Base-by-base conservation (phyloP, 2,113 vertebrate genomes). In the Carassius gibelio region DNA sequence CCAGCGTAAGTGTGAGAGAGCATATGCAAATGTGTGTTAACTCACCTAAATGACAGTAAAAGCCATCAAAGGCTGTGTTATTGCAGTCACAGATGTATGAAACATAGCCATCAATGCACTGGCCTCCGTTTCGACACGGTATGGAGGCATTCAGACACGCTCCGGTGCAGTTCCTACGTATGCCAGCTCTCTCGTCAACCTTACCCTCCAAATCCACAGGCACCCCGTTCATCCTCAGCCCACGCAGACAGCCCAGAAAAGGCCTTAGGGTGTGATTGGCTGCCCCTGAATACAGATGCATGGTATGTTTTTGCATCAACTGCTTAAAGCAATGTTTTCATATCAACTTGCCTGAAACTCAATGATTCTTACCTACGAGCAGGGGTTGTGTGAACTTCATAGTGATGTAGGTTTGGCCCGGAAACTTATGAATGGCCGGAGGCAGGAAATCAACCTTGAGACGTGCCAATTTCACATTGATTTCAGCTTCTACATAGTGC, bases 31-130 rank as follows among this genome's bases (percentile, higher is more conserved):
- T 82, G 19, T 75, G 26, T 64, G 52, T 42, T 38, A 19, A 42
- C 89, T 95, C 88, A 99, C 98, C 97, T 10, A 94, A 96, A 84
- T 97, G 97, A 93, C 98, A 99, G 83, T 98, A 99, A 45, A 96
- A 97, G 11, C 98, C 98, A 0, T 97, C 97, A 3, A 96, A 99
- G 50, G 96, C 97, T 0, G 97, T 98, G 92, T 97, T 91, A 89
- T 96, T 97, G 88, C 98, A 99, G 93, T 99, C 98, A 88, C 98
- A 99, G 0, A 93, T 95, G 86, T 99, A 99, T 82, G 96, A 95
- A 62, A 96, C 98, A 74, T 99, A 99, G 78, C 95, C 95, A 86
- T 99, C 98, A 0, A 99, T 94, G 5, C 98, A 99, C 88, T 96
- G 96, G 80, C 97, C 98, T 0, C 95, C 94, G 71, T 99, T 98